Evolutionary conservation across 2,113 vertebrate genomes (phyloP), one percentile per base, ranked within the genome.

Genomic region (Setophaga coronata): DNA sequence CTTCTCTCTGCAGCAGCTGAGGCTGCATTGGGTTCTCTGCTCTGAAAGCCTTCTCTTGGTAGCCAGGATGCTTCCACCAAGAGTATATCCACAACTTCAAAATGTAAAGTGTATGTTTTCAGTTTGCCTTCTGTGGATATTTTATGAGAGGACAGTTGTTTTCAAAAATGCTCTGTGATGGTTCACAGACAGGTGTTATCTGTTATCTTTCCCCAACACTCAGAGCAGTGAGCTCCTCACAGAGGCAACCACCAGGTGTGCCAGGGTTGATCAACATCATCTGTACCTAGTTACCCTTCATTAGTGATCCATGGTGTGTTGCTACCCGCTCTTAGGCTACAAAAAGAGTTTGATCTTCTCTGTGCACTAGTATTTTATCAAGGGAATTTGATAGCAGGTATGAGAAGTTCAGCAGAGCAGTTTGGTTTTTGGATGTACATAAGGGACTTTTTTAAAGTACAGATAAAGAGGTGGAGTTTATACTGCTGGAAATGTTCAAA

Each of bases 231-330:
- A 48, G 45, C 28, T 88, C 33, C 58, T 43, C 7, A 4, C 54
- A 86, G 56, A 58, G 50, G 26, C 1, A 3, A 7, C 34, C 3
- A 0, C 31, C 24, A 7, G 1, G 2, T 2, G 1, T 38, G n/a
- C 34, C 34, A 7, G 36, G 25, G 65, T 36, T 58, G 13, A 10
- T 5, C 5, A 21, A 40, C 6, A 7, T 29, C 6, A 5, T 9
- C 61, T 51, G 53, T 8, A 24, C 29, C 9, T 31, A 7, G 24
- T 5, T 7, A 2, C 31, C 34, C 21, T 51, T 25, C 38, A 34
- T 7, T 40, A 56, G 43, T 6, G 62, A 65, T 18, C 10, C 6
- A 0, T 20, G 5, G 28, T 3, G 14, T 36, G 26, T n/a, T 45
- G 5, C 54, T 29, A 43, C 36, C 34, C 0, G 2, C 48, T 69